These are phyloP conservation scores for Hypocryptadius cinnamomeus DNA, from an alignment of 2,113 vertebrate genomes.

Conservation along the genomic window DNA sequence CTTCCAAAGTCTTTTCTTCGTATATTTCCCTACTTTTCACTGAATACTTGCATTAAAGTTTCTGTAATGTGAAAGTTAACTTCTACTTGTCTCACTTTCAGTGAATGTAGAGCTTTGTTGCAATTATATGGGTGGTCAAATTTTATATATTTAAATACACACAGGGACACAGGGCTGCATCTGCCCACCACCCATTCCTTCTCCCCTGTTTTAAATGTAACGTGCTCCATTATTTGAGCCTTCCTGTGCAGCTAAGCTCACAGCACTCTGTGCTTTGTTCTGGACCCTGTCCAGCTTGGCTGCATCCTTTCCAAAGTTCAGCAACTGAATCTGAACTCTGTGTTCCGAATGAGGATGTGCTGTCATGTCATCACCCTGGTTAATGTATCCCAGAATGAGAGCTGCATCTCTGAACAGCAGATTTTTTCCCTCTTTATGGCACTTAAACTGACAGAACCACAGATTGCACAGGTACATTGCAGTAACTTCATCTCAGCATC, in stretches of 20 bases:
- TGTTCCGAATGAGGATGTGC: neutral
- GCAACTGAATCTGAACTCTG: neutral
- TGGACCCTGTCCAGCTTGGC: neutral
- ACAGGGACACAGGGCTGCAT: neutral
- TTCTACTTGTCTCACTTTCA: neutral
- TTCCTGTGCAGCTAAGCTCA: neutral
- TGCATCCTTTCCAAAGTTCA: constrained; percentile 30
- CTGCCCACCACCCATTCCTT: neutral
- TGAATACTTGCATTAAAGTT: neutral
- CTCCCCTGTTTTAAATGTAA: neutral
- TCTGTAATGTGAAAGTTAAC: neutral
- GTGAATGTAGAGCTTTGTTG: neutral
- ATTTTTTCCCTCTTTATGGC: neutral
- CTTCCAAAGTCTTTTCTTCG: neutral
- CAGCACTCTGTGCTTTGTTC: neutral
- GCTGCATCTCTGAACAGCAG: neutral
- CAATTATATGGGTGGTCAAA: neutral
- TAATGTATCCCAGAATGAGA: neutral
- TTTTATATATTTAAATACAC: neutral
- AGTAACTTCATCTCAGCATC: neutral
- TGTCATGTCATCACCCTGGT: constrained; percentile 25
- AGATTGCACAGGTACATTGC: neutral
- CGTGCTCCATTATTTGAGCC: neutral
- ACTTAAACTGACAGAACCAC: neutral
- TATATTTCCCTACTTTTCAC: neutral